Conservation (phyloP, 2,888 invertebrate genomes). For the Chrysomela aeneicollis region DNA sequence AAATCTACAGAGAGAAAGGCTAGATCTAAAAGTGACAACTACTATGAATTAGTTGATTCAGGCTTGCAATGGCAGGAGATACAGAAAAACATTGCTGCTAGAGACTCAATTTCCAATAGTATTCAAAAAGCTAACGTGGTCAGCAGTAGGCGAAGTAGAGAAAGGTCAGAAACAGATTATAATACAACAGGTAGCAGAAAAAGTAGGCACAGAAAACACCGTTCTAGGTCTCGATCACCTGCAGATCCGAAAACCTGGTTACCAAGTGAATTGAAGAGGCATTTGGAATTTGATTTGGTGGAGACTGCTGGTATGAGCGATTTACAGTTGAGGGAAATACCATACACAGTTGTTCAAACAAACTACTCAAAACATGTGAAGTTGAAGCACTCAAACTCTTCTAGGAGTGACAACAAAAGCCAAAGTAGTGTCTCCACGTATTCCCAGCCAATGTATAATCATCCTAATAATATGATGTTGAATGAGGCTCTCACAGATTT, state of each 20-base stretch:
- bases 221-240: constrained; percentile 69
- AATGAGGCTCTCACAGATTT: constrained; percentile 48
- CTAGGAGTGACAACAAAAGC: constrained; percentile 40
- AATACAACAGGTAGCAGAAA: constrained; percentile 34
- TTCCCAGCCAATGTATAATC: constrained; percentile 37
- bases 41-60: constrained; percentile 82
- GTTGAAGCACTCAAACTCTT: constrained; percentile 55
- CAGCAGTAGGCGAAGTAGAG: constrained; percentile 63
- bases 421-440: constrained; percentile 35
- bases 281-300: constrained; percentile 86
- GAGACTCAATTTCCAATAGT: constrained; percentile 59
- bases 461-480: constrained; percentile 36
- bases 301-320: constrained; percentile 91
- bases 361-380: constrained; percentile 69
- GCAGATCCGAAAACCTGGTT: constrained; percentile 77
- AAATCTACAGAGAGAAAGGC: constrained; percentile 56
- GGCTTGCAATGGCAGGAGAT: constrained; percentile 91
- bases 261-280: constrained; percentile 81
- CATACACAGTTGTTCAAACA: constrained; percentile 87
- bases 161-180: constrained; percentile 29
- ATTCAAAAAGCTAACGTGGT: constrained; percentile 77
- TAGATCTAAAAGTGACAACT: constrained; percentile 46
- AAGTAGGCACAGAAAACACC: constrained; percentile 50
- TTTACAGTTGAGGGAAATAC: constrained; percentile 85
- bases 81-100: constrained; percentile 67